phyloP scores from a whole-genome alignment of 2,888 invertebrate genomes.

The Cyclophora albipunctata region DNA sequence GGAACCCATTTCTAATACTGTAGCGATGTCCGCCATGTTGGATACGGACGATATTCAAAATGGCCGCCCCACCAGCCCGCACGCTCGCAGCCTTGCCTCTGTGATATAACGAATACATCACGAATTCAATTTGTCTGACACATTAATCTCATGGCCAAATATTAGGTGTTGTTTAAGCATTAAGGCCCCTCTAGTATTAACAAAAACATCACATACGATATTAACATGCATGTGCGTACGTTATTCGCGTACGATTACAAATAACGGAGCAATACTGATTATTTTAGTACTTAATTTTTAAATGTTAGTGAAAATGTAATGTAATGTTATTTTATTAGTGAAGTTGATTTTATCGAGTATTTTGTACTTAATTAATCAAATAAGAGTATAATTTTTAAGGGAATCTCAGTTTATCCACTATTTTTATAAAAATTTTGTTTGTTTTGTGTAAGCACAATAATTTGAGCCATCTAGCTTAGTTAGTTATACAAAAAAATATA shows the following conservation, averaged over 20 bases:
- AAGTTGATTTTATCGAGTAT: slow-evolving; percentile 14
- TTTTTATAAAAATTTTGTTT: slow-evolving; percentile 35
- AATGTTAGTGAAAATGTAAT: background rate
- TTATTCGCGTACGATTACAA: background rate
- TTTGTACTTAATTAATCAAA: slow-evolving; percentile 18
- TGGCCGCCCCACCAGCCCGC: slow-evolving; percentile 5
- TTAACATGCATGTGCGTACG: too few relatives aligned
- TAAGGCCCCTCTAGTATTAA: too few relatives aligned
- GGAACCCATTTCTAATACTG: slow-evolving; percentile 74
- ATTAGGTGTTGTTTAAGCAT: too few relatives aligned
- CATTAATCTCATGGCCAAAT: background rate
- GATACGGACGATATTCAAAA: slow-evolving; percentile 29
- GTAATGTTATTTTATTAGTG: slow-evolving; percentile 10
- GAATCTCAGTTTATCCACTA: slow-evolving; percentile 48
- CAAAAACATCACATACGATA: too few relatives aligned
- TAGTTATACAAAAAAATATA: slow-evolving; percentile 36
- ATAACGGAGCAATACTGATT: too few relatives aligned
- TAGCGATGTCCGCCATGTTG: slow-evolving; percentile 62
- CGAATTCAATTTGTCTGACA: background rate
- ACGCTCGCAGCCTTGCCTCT: slow-evolving; percentile 49
- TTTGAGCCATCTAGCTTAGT: slow-evolving; percentile 33
- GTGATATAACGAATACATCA: slow-evolving; percentile 37
- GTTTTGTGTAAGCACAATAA: slow-evolving; percentile 43
- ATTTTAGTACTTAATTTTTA: background rate
- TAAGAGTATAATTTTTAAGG: slow-evolving; percentile 20